Conservation (phyloP, 1,140 invertebrate species). For the Calliphora vicina region DNA sequence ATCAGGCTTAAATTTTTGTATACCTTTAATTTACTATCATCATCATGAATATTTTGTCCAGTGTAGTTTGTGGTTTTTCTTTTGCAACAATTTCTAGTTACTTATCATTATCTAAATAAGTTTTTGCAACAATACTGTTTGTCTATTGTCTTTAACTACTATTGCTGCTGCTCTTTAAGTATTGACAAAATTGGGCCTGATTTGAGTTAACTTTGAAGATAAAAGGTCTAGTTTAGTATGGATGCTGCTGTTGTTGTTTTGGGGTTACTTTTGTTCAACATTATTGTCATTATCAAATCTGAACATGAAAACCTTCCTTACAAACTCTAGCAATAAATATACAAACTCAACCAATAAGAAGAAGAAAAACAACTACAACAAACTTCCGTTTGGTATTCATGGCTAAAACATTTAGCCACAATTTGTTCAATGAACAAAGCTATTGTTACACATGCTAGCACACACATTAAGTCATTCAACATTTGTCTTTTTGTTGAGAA, state of each 20-base stretch:
- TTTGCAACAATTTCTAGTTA: no score
- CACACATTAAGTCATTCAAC: neutral
- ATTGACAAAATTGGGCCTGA: neutral
- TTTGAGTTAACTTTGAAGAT: neutral
- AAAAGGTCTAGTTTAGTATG: neutral
- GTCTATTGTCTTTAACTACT: neutral
- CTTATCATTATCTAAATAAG: neutral
- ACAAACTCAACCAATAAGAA: neutral
- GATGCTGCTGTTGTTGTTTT: neutral
- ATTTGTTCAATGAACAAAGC: neutral
- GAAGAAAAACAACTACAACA: neutral
- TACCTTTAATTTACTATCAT: no score
- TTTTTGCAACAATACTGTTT: neutral
- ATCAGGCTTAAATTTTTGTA: no score
- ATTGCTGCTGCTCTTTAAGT: neutral
- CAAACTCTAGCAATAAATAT: neutral
- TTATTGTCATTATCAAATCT: neutral
- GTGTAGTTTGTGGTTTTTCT: neutral
- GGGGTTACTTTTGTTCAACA: neutral
- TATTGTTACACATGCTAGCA: neutral
- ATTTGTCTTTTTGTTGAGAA: neutral
- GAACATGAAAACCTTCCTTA: neutral
- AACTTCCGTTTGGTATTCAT: neutral
- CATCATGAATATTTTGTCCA: no score
- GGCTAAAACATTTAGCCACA: conserved; percentile 9